Percentiles rank a stretch among this genome's conserved stretches.
Conservation (phyloP, 2,113 vertebrate genomes). For the Burhinus bistriatus region DNA sequence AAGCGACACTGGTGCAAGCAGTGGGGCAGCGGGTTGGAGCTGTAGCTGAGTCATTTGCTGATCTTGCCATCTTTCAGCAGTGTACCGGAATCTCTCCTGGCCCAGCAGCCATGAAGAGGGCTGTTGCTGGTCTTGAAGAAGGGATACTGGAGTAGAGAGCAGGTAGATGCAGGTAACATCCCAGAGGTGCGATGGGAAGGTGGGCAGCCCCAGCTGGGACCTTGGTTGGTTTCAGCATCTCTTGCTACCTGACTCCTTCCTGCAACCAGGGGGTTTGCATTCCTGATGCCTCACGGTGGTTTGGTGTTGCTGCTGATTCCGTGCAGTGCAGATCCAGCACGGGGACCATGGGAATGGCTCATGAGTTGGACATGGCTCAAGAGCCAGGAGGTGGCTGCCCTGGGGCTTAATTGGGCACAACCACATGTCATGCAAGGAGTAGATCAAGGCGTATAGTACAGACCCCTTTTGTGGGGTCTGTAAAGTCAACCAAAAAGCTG, state of each 20-base stretch:
- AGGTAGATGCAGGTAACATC: background rate
- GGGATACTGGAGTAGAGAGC: background rate
- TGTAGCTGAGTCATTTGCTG: background rate
- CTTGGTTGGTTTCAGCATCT: background rate
- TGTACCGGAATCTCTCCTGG: background rate
- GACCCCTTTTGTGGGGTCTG: background rate
- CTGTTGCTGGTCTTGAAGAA: background rate
- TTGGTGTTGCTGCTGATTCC: background rate
- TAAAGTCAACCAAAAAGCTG: background rate
- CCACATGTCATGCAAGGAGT: rapidly evolving
- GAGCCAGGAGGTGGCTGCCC: background rate
- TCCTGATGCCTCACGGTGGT: rapidly evolving
- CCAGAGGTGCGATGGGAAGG: background rate
- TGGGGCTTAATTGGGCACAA: rapidly evolving
- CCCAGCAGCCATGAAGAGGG: rapidly evolving
- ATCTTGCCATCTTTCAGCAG: background rate
- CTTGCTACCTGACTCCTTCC: background rate
- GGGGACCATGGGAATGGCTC: background rate
- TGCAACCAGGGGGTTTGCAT: background rate
- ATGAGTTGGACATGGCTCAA: rapidly evolving
- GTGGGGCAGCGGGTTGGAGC: background rate
- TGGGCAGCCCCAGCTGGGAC: too few species aligned
- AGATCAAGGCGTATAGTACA: background rate
- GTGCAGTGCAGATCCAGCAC: rapidly evolving
- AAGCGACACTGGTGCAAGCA: rapidly evolving